Evolutionary conservation across 2,888 invertebrate species (phyloP), one percentile per base, ranked within the genome.

Genomic region (Conistra vaccinii): DNA sequence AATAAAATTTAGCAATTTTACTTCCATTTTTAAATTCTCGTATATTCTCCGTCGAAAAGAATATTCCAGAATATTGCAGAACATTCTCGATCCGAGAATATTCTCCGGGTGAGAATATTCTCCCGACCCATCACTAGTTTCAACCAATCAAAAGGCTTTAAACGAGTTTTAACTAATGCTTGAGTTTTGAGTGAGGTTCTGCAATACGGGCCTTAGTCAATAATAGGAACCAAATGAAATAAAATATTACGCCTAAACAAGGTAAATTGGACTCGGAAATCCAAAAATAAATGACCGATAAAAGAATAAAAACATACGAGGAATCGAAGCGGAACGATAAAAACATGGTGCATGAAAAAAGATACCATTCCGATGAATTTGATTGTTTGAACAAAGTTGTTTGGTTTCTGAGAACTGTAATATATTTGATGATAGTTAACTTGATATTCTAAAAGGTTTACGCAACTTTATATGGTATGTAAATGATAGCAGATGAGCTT

Each of bases 321-420:
- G 66, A 58, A 32, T 39, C 70, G 60, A 80, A 69, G 66, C 78
- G 53, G 60, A 76, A 78, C 78, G 85, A 82, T 87, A 85, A 85
- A 69, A 62, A 42, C 70, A 63, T 53, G 66, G 35, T 72, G 69
- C 71, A 65, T 57, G 32, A 75, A 81, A 78, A 85, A 76, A 73
- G 17, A 61, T 70, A 79, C 75, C 20, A 75, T 83, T 85, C 72
- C 72, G 57, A 73, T 57, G 73, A 82, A 76, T 74, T 82, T 60
- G 26, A 62, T 66, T 85, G 53, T 85, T 80, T 58, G 53, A 60
- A 73, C 65, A 39, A 58, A 73, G 51, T 26, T 69, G 39, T 61
- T 60, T 2, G 48, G 73, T 68, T 86, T 87, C 65, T 62, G 62
- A 66, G 68, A 87, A 87, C 45, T 58, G 32, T 23, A 35, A 74